Conservation (phyloP, 2,888 invertebrate genomes). For the Rotaria socialis region DNA sequence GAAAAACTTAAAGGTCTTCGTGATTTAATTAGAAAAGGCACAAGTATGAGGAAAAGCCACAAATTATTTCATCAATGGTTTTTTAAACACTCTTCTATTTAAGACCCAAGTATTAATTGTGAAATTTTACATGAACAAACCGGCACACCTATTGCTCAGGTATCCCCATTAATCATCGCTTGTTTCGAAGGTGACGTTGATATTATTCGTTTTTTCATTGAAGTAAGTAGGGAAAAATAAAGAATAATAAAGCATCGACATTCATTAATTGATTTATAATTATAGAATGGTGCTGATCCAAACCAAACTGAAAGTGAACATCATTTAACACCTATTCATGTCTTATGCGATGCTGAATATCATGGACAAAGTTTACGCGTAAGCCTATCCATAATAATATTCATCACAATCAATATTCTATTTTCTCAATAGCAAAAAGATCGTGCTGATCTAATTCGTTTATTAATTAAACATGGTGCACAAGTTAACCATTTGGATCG, state of each 20-base stretch:
- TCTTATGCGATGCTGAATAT: slow-evolving; percentile 47
- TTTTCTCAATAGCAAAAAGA: slow-evolving; percentile 45
- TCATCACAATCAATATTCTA: neutral
- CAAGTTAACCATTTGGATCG: slow-evolving; percentile 47
- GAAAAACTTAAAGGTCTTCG: slow-evolving; percentile 44
- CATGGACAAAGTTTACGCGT: slow-evolving; percentile 47
- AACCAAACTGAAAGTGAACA: slow-evolving; percentile 47
- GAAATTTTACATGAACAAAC: slow-evolving; percentile 47
- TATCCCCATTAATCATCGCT: slow-evolving; percentile 46
- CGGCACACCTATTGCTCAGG: slow-evolving; percentile 46
- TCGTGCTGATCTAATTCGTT: slow-evolving; percentile 41
- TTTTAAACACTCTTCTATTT: neutral
- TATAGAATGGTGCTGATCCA: slow-evolving; percentile 41
- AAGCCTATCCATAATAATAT: neutral
- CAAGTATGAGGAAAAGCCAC: neutral
- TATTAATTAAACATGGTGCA: slow-evolving; percentile 43
- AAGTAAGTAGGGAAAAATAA: neutral
- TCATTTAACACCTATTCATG: slow-evolving; percentile 47
- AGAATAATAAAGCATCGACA: neutral
- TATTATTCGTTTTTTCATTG: slow-evolving; percentile 45
- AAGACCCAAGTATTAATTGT: slow-evolving; percentile 41
- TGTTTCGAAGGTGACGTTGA: slow-evolving; percentile 47
- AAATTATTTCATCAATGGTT: neutral
- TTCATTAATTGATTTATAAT: neutral
- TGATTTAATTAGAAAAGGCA: slow-evolving; percentile 41